These are phyloP conservation scores for Dorcus hopei DNA, from an alignment of 2,888 invertebrate species.

Conservation along the genomic window DNA sequence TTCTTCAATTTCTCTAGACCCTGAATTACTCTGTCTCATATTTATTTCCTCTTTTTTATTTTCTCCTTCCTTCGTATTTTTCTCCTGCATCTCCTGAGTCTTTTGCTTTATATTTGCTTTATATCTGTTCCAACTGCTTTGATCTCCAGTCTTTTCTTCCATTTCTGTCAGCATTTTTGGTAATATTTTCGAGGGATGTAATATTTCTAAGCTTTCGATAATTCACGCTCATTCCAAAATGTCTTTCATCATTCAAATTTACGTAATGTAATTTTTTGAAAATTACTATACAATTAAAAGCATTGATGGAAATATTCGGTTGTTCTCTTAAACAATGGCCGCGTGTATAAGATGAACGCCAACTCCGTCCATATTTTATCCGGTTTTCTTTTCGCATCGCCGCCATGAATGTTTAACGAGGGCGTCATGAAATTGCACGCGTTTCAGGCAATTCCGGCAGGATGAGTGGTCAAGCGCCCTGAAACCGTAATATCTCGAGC, in stretches of 20 bases:
- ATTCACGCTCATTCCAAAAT: no score
- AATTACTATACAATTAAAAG: neutral
- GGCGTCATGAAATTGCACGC: constrained; percentile 38
- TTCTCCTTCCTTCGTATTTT: neutral
- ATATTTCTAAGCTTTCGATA: no score
- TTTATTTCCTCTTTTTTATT: neutral
- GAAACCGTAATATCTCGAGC: constrained; percentile 31
- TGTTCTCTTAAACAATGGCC: no score
- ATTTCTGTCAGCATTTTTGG: neutral
- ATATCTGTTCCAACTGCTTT: neutral
- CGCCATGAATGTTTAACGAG: constrained; percentile 30
- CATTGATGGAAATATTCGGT: no score
- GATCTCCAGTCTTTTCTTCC: neutral
- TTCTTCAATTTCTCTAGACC: no score
- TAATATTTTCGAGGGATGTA: neutral
- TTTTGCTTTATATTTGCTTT: no score
- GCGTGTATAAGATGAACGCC: no score
- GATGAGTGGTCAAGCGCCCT: constrained; percentile 32
- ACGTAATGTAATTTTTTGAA: neutral
- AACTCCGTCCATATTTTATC: constrained; percentile 21
- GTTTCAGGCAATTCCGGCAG: constrained; percentile 32
- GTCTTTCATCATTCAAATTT: no score
- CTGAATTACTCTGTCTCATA: no score
- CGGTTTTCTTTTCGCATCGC: constrained; percentile 25
- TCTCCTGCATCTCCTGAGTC: neutral